Evolutionary conservation across 2,888 invertebrate species (phyloP), one percentile per base, ranked within the genome.

Genomic region (Drosophila seclusa): DNA sequence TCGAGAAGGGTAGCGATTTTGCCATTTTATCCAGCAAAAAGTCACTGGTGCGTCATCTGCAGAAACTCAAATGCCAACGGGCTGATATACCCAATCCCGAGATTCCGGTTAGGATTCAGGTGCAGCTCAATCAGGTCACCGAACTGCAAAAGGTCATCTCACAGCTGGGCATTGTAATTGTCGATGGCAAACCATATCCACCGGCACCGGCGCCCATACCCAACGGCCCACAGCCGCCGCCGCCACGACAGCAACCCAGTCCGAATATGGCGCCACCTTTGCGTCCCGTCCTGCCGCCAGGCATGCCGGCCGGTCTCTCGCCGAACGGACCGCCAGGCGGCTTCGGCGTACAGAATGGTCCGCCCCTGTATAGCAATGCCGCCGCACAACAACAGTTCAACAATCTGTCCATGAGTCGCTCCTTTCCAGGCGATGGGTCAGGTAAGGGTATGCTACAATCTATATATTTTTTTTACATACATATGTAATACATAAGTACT

Each of bases 11-110:
- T 77, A 96, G 96, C 82, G 97, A 98, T 92, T 96, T 96, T 93
- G 97, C 97, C 52, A 94, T 98, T 85, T 94, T 98, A 77, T 96
- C 96, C 92, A 96, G 96, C 93, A 97, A 97, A 94, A 96, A 96
- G 94, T 96, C 95, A 78, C 94, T 95, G 70, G 95, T 95, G 55
- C 94, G 95, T 79, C 97, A 97, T 93, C 94, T 97, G 86, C 96
- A 96, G 93, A 95, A 97, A 91, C 96, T 97, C 89, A 97, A 97
- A 93, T 95, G 96, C 87, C 95, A 96, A 75, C 94, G 97, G 85
- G 97, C 97, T 4, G 97, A 97, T 94, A 97, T 97, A 91, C 97
- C 97, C 78, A 97, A 97, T 94, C 97, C 97, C 24, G 97, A 97
- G 94, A 97, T 97, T 83, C 97, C 97, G 40, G 97, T 97, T 78